Evolutionary conservation across 2,113 vertebrate species (phyloP).

Genomic region (Engraulis encrasicolus): DNA sequence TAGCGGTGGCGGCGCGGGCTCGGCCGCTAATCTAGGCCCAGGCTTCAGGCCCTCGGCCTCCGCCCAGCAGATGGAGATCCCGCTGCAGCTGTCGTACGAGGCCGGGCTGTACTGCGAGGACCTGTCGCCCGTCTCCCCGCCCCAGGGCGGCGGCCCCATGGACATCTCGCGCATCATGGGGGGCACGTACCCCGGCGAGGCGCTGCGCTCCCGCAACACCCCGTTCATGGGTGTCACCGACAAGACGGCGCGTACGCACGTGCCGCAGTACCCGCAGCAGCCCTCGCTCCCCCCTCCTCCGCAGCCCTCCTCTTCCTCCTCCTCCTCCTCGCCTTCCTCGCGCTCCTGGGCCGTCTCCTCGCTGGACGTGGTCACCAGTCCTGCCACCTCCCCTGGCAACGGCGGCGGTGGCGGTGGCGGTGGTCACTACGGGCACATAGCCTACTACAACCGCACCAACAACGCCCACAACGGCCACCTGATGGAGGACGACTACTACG

Average conservation of each 20-base stretch:
- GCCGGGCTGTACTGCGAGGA: conserved; percentile 83
- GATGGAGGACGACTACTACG: conserved; percentile 88
- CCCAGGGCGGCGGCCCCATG: conserved; percentile 75
- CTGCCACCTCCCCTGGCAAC: conserved; percentile 83
- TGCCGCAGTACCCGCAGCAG: conserved; percentile 83
- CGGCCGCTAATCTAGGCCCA: conserved; percentile 74
- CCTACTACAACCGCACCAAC: conserved; percentile 99
- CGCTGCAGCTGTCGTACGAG: conserved; percentile 83
- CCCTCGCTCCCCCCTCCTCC: conserved; percentile 9
- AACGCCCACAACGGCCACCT: conserved; percentile 94
- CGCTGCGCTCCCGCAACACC: conserved; percentile 86
- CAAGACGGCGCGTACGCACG: conserved; percentile 88
- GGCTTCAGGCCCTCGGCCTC: conserved; percentile 89
- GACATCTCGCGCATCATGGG: conserved; percentile 66
- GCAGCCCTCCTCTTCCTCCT: not conserved
- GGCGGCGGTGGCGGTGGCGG: too few species aligned
- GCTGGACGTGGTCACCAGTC: conserved; percentile 89
- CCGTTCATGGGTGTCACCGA: conserved; percentile 96
- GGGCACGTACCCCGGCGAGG: conserved; percentile 88
- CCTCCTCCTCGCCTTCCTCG: conserved; percentile 73
- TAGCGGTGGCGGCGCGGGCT: too few species aligned
- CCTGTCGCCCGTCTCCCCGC: conserved; percentile 84
- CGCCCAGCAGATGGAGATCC: conserved; percentile 90
- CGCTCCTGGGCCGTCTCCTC: conserved; percentile 96
- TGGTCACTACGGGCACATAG: conserved; percentile 83